phyloP scores from a whole-genome alignment of 1,140 invertebrate species.

The Drosophila cardini region DNA sequence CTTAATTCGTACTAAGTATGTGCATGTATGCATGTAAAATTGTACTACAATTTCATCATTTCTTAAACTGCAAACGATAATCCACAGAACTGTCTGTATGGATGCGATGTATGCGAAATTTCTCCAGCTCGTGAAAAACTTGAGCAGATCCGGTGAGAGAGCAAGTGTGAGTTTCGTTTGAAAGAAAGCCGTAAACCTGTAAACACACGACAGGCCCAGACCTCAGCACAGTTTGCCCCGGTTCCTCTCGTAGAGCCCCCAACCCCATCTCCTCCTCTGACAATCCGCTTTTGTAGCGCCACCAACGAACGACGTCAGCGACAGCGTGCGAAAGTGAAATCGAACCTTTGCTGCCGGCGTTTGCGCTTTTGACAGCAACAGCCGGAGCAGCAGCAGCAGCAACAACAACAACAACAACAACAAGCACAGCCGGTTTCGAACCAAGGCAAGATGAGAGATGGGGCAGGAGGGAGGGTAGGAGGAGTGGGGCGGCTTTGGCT shows the following conservation, averaged over 20 bases:
- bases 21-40: background rate
- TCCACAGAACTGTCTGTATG: conserved; percentile 1
- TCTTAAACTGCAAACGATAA: background rate
- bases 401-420: conserved; percentile 43
- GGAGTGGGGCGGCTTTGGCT: conserved; percentile 30
- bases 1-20: conserved; percentile 11
- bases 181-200: conserved; percentile 62
- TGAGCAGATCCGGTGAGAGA: conserved; percentile 35
- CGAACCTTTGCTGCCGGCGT: conserved; percentile 80
- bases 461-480: conserved; percentile 53
- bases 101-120: conserved; percentile 27
- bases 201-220: conserved; percentile 43
- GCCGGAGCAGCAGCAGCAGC: conserved; percentile 36
- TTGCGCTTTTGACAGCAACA: conserved; percentile 65
- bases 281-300: conserved; percentile 23
- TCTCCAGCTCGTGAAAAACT: conserved; percentile 10
- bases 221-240: conserved; percentile 39
- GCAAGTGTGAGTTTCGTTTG: conserved; percentile 34
- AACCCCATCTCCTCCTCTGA: conserved; percentile 22
- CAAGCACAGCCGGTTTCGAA: conserved; percentile 70
- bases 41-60: conserved; percentile 7
- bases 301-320: conserved; percentile 50
- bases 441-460: conserved; percentile 29
- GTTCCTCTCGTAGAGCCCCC: conserved; percentile 21
- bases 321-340: conserved; percentile 82